These are phyloP conservation scores for Drosophila longiperda DNA, from an alignment of 2,888 invertebrate species.

Conservation along the genomic window DNA sequence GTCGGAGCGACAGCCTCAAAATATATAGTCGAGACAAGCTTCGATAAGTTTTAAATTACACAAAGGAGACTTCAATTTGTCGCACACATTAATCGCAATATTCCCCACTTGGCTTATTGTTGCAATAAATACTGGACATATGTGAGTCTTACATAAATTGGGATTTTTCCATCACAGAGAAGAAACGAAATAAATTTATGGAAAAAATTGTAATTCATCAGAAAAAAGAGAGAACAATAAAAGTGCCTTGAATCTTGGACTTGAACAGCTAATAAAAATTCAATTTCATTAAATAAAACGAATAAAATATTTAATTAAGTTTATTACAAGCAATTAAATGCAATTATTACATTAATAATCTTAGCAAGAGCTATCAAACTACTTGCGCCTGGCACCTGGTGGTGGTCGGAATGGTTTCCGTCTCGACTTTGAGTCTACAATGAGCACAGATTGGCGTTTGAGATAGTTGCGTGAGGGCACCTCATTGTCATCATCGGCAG, in stretches of 20 bases:
- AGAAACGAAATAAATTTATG: not conserved
- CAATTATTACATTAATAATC: constrained; percentile 2
- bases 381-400: constrained; percentile 72
- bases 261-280: not conserved
- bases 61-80: constrained; percentile 48
- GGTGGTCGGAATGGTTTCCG: constrained; percentile 89
- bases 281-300: no score
- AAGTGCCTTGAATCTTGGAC: not conserved
- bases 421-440: constrained; percentile 92
- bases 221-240: not conserved
- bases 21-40: constrained; percentile 46
- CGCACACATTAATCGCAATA: constrained; percentile 18
- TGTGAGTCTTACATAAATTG: not conserved
- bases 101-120: not conserved
- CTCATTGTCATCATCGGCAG: constrained; percentile 93
- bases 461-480: constrained; percentile 92
- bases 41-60: constrained; percentile 66
- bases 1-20: constrained; percentile 41
- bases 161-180: not conserved
- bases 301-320: constrained; percentile 3
- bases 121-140: not conserved
- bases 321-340: constrained; percentile 2
- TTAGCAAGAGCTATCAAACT: constrained; percentile 18
- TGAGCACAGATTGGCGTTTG: constrained; percentile 93
- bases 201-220: not conserved